Percentiles rank a stretch among this genome's conserved stretches.
Evolutionary conservation across 1,140 invertebrate genomes (phyloP).

Genomic region (Drosophila kepulauana): DNA sequence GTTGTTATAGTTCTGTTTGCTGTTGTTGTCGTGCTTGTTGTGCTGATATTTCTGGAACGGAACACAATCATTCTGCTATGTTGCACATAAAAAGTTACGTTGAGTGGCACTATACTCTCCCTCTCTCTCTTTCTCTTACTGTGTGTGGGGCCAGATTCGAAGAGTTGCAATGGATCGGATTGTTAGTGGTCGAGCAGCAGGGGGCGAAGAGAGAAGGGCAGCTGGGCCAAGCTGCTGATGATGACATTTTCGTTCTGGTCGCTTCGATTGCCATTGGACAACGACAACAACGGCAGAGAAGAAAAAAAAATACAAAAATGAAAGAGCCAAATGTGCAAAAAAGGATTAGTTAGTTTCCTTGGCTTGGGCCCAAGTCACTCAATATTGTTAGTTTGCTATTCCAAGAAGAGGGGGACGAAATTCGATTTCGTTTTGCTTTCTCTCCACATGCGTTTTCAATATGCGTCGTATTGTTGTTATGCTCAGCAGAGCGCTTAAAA

Average conservation of each 20-base stretch:
- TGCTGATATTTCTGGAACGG: constrained; percentile 82
- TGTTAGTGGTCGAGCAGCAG: constrained; percentile 21
- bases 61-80: constrained; percentile 83
- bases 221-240: constrained; percentile 73
- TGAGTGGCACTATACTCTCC: constrained; percentile 72
- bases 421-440: constrained; percentile 65
- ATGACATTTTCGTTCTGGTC: constrained; percentile 81
- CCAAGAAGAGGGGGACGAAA: constrained; percentile 32
- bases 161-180: constrained; percentile 45
- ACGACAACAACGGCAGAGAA: background rate
- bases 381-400: constrained; percentile 58
- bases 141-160: constrained; percentile 41
- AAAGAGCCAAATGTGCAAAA: constrained; percentile 62
- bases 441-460: constrained; percentile 41
- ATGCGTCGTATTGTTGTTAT: constrained; percentile 35
- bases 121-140: background rate
- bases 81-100: constrained; percentile 83
- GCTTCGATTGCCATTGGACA: constrained; percentile 67
- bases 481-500: constrained; percentile 9
- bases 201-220: constrained; percentile 11
- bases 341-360: constrained; percentile 79
- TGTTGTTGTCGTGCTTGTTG: constrained; percentile 72
- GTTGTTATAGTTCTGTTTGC: constrained; percentile 39
- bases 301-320: background rate
- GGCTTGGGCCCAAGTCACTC: constrained; percentile 44